phyloP scores from a whole-genome alignment of 2,113 vertebrate species.

The Phrynocephalus versicolor region DNA sequence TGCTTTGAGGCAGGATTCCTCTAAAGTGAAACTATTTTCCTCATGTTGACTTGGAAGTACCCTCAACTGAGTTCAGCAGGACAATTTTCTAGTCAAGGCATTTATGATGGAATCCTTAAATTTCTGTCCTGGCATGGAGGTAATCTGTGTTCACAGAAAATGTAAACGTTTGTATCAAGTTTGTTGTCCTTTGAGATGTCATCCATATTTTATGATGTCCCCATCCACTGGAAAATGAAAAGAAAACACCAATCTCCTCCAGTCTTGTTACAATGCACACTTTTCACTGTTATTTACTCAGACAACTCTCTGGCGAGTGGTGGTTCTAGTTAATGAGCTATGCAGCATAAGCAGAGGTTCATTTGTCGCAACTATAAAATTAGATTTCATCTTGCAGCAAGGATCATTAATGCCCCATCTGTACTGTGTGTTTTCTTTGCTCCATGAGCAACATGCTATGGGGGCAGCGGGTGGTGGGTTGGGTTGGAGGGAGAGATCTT shows the following conservation, averaged over 20 bases:
- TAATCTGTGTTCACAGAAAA: too few relatives aligned
- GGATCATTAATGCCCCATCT: slow-evolving; percentile 5
- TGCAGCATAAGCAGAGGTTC: slow-evolving; percentile 39
- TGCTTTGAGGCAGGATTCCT: background rate
- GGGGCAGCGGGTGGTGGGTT: too few relatives aligned
- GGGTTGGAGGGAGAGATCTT: background rate
- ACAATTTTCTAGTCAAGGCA: too few relatives aligned
- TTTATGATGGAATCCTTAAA: background rate
- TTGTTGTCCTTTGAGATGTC: too few relatives aligned
- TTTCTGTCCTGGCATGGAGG: too few relatives aligned
- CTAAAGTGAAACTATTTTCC: background rate
- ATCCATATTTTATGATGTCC: too few relatives aligned
- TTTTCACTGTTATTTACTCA: slow-evolving; percentile 43
- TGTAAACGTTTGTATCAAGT: too few relatives aligned
- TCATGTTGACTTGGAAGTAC: background rate
- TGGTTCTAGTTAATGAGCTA: slow-evolving; percentile 38
- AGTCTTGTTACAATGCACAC: background rate
- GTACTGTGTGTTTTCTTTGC: slow-evolving; percentile 7
- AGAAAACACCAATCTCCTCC: too few relatives aligned
- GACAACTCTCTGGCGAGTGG: slow-evolving; percentile 21
- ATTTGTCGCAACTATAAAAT: slow-evolving; percentile 22
- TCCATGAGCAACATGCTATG: background rate
- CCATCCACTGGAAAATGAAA: too few relatives aligned
- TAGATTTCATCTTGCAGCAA: slow-evolving; percentile 24
- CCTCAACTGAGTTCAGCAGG: background rate